phyloP scores from a whole-genome alignment of 2,797 vertebrate genomes.

The Synanceia verrucosa region DNA sequence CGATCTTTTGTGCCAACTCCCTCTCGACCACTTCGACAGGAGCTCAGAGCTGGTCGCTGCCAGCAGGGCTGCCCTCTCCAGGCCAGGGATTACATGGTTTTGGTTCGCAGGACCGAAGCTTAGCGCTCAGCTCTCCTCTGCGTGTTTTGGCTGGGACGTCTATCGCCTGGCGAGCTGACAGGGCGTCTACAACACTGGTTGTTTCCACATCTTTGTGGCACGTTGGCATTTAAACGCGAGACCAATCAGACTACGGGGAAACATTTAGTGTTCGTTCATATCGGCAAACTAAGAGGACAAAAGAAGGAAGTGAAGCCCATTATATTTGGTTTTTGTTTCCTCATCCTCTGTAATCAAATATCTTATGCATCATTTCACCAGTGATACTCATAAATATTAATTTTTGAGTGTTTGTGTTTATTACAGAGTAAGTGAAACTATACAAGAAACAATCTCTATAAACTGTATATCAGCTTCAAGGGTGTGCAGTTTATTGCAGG shows the following conservation, averaged over 20 bases:
- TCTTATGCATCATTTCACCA: too few relatives aligned
- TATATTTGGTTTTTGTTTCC: background rate
- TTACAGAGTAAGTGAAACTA: background rate
- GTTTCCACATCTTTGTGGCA: slow-evolving; percentile 20
- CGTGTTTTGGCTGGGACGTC: slow-evolving; percentile 27
- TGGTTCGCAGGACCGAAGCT: slow-evolving; percentile 31
- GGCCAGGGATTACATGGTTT: slow-evolving; percentile 39
- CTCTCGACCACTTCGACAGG: too few relatives aligned
- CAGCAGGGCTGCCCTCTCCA: slow-evolving; percentile 13
- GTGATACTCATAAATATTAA: too few relatives aligned
- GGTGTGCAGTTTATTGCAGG: background rate
- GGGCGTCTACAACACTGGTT: background rate
- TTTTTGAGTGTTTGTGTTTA: too few relatives aligned
- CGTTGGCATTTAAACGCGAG: slow-evolving; percentile 11
- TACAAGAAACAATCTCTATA: background rate
- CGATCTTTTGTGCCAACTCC: too few relatives aligned
- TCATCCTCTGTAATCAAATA: too few relatives aligned
- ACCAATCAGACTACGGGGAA: background rate
- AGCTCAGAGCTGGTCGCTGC: too few relatives aligned
- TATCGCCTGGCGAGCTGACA: slow-evolving; percentile 35
- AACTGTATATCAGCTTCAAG: background rate
- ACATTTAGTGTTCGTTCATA: background rate
- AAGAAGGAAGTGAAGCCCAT: background rate
- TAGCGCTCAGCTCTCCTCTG: slow-evolving; percentile 21
- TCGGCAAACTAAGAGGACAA: background rate